Conservation (phyloP, 1,140 invertebrate species). For the Danaus plexippus region DNA sequence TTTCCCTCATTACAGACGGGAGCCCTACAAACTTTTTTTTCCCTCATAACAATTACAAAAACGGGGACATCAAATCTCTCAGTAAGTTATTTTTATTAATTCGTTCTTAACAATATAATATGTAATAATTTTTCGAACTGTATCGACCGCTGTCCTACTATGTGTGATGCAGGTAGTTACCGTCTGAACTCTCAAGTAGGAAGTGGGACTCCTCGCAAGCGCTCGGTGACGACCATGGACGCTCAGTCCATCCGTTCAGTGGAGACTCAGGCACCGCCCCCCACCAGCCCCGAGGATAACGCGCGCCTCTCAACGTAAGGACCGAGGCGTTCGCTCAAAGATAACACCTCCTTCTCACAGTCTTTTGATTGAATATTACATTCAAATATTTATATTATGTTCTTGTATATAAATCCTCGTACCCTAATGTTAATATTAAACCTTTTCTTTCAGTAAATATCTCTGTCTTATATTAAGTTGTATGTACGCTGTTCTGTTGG, state of each 20-base stretch:
- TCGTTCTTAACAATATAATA: background rate
- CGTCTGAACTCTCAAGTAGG: constrained; percentile 39
- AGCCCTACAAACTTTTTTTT: too few species aligned
- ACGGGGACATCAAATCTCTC: constrained; percentile 52
- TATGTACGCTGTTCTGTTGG: constrained; percentile 77
- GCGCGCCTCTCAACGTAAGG: constrained; percentile 41
- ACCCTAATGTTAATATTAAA: too few species aligned
- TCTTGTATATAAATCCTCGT: too few species aligned
- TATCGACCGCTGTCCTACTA: too few species aligned
- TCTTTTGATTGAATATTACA: too few species aligned
- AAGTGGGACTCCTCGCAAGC: constrained; percentile 45
- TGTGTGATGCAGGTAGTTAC: constrained; percentile 34
- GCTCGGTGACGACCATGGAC: constrained; percentile 54
- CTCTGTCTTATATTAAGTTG: constrained; percentile 74
- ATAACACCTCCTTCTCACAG: too few species aligned
- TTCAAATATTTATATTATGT: too few species aligned
- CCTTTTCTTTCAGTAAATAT: constrained; percentile 68
- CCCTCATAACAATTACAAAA: constrained; percentile 33
- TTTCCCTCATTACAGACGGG: too few species aligned
- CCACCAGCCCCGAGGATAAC: constrained; percentile 53
- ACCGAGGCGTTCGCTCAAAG: too few species aligned
- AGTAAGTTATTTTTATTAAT: constrained; percentile 38
- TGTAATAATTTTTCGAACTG: too few species aligned
- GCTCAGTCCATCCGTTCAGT: constrained; percentile 58
- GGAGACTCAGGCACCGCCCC: constrained; percentile 56